A percentile compares a stretch with the other conserved stretches of the same genome.
Evolutionary conservation across 2,888 invertebrate genomes (phyloP).

Genomic region (Aromia moschata): DNA sequence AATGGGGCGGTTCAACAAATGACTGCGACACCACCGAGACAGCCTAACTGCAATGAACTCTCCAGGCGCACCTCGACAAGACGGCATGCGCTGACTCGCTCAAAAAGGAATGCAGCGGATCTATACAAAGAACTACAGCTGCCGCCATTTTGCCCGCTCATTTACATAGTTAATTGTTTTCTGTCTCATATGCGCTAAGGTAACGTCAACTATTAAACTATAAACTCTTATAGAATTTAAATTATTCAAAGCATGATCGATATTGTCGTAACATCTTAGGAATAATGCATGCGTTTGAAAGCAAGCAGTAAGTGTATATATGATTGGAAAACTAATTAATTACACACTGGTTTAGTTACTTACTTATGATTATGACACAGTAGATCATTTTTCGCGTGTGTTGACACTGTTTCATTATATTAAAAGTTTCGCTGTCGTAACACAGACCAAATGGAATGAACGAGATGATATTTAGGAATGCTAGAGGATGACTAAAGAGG

Average conservation of each 20-base stretch:
- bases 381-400: background rate
- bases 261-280: background rate
- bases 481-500: conserved; percentile 23
- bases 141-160: conserved; percentile 51
- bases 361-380: conserved; percentile 1
- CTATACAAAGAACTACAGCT: conserved; percentile 41
- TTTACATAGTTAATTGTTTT: conserved; percentile 51
- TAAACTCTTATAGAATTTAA: conserved; percentile 8
- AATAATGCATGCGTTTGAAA: conserved; percentile 12
- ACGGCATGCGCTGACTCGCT: conserved; percentile 31
- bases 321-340: too few species aligned
- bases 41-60: conserved; percentile 33
- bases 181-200: conserved; percentile 38
- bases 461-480: conserved; percentile 8
- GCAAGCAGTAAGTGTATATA: too few species aligned
- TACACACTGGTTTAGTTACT: too few species aligned
- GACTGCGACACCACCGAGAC: conserved; percentile 49
- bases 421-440: background rate
- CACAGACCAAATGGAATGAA: conserved; percentile 7
- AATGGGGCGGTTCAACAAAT: conserved; percentile 53
- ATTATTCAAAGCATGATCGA: conserved; percentile 8
- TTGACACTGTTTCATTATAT: background rate
- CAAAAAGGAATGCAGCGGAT: conserved; percentile 40
- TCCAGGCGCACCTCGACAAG: conserved; percentile 19
- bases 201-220: conserved; percentile 36